Base-by-base conservation (phyloP, 2,113 vertebrate genomes). In the Oncorhynchus tshawytscha region DNA sequence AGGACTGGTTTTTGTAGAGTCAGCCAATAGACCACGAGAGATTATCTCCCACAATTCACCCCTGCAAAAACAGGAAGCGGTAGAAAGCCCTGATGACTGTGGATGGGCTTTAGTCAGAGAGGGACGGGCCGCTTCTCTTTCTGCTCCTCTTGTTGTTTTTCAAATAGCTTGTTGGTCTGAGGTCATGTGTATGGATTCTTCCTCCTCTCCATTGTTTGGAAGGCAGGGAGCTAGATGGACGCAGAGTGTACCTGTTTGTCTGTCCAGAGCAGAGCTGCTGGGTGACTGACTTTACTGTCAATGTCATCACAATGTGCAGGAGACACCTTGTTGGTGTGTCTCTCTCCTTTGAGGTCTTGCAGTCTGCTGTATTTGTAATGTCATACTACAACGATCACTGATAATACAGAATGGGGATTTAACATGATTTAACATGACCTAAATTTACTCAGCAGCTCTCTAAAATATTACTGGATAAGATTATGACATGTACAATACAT, bases 11-110 rank as follows among this genome's bases (percentile, higher is more conserved):
- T 92, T 88, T 92, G 90, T 88, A 83, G 84, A 84, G 90, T 92
- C 90, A 91, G 92, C 90, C 90, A 89, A 90, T 92, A 87, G 89
- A 83, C 89, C 76, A 84, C 82, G 78, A 79, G 91, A 92, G 90
- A 92, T 93, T 91, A 92, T 91, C 90, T 92, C 88, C 91, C 91
- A 92, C 91, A 91, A 90, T 92, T 90, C 89, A 89, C 87, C 84
- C 86, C 88, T 91, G 89, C 90, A 69, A 91, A 91, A 90, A 92
- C 91, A 92, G 91, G 91, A 93, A 92, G 89, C 81, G 88, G 86
- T 87, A 85, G 90, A 91, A 91, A 91, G 90, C 91, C 89, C 87
- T 84, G 85, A 89, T 90, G 91, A 88, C 88, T 87, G 87, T 87
- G 87, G 87, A 87, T 86, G 80, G 85, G 90, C 31, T 24, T 22